Evolutionary conservation across 1,140 invertebrate species (phyloP).

Genomic region (Ostrea edulis): DNA sequence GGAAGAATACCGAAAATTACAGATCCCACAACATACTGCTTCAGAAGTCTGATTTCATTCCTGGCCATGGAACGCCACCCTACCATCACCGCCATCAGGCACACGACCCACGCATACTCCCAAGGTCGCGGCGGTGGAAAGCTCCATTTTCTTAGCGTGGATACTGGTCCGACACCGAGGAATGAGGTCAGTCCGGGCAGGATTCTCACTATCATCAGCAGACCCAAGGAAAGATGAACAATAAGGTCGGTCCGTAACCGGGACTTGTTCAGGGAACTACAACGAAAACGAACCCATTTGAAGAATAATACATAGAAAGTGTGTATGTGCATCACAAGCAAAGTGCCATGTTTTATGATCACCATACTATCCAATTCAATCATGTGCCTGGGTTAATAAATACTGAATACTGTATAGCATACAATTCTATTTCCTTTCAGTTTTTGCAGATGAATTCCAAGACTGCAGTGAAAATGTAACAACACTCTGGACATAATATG

Average conservation of each 20-base stretch:
- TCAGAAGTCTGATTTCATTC: constrained; percentile 89
- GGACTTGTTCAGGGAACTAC: constrained; percentile 70
- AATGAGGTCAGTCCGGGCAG: constrained; percentile 66
- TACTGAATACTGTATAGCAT: too few species aligned
- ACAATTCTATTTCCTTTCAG: too few species aligned
- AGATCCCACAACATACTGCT: constrained; percentile 91
- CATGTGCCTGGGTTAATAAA: too few species aligned
- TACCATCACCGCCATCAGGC: constrained; percentile 90
- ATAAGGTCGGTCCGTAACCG: constrained; percentile 66
- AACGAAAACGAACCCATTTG: constrained; percentile 45
- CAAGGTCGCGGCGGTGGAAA: constrained; percentile 81
- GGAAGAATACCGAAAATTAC: constrained; percentile 89
- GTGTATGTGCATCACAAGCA: not conserved
- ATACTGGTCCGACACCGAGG: constrained; percentile 62
- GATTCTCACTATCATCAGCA: constrained; percentile 68
- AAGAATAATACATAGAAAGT: not conserved
- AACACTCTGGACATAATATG: too few species aligned
- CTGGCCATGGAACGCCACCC: constrained; percentile 91
- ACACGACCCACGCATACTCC: constrained; percentile 96
- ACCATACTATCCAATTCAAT: too few species aligned
- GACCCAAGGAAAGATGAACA: constrained; percentile 61
- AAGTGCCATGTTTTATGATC: not conserved
- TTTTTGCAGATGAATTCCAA: too few species aligned
- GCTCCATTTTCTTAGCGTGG: constrained; percentile 65
- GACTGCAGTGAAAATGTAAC: too few species aligned